Base-by-base conservation (phyloP, 2,797 vertebrate genomes). In the Zalophus californianus region DNA sequence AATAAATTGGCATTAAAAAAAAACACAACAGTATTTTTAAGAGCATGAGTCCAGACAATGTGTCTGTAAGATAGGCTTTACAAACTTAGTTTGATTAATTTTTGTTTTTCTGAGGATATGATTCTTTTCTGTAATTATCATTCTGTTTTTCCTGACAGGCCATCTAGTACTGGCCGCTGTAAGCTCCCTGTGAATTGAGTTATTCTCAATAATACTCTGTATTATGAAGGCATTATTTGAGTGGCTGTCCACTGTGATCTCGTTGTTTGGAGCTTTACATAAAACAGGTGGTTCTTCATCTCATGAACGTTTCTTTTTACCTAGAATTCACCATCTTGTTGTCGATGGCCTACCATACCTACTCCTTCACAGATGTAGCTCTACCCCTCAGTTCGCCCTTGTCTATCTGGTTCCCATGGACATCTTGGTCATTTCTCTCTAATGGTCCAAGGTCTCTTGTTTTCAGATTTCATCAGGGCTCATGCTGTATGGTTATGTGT, bases 201-300 rank as follows among this genome's bases (percentile, higher is more conserved):
- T 98, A 98, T 98, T 98, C 97, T 93, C 97, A 97, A 48, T 98
- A 97, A 98, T 93, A 68, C 86, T 95, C 96, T 80, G 89, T 83
- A 93, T 98, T 96, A 96, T 78, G 95, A 87, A 97, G 96, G 87
- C 94, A 96, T 97, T 95, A 98, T 94, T 95, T 88, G 86, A 97
- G 96, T 95, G 96, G 92, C 96, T 98, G 97, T 97, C 97, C 92
- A 94, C 68, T 95, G 44, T 98, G 97, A 98, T 98, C 96, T 97
- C 56, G 83, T 96, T 97, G 95, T 94, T 96, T 62, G 79, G 96
- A 92, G 78, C 88, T 90, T 97, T 97, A 98, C 97, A 98, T 86
- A 95, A 98, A 98, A 64, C 97, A 98, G 97, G 97, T 92, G 93
- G 96, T 96, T 96, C 82, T 94, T 88, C 79, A 94, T 93, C 87